A percentile compares a stretch with the other conserved stretches of the same genome.
These are phyloP conservation scores for Rhogogaster chlorosoma DNA, from an alignment of 2,888 invertebrate species.

Conservation along the genomic window DNA sequence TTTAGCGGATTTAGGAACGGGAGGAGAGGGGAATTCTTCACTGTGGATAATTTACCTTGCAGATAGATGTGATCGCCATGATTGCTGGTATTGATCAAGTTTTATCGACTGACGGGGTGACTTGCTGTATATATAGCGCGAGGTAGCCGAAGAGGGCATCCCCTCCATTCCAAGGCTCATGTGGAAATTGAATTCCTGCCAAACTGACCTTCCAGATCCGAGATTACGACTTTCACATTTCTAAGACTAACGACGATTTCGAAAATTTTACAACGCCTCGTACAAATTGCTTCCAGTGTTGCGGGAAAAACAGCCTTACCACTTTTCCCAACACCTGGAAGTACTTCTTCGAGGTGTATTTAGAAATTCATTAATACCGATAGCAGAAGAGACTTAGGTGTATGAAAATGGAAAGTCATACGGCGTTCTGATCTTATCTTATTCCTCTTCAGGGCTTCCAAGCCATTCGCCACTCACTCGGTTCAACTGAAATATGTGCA, in stretches of 20 bases:
- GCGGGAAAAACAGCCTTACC: not conserved
- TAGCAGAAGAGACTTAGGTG: too few relatives aligned
- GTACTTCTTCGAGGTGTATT: not conserved
- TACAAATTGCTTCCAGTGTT: not conserved
- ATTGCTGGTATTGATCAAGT: slow-evolving; percentile 1
- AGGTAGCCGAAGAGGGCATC: not conserved
- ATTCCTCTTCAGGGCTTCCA: not conserved
- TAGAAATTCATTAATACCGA: not conserved
- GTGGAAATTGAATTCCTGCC: not conserved
- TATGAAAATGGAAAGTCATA: not conserved
- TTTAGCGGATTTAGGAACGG: not conserved
- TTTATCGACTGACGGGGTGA: not conserved
- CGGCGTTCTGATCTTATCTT: not conserved
- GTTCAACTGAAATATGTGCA: not conserved
- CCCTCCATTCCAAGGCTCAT: not conserved
- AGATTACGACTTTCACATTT: not conserved
- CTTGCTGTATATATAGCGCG: not conserved
- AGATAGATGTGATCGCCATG: slow-evolving; percentile 20
- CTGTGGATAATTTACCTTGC: not conserved
- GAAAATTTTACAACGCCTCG: not conserved
- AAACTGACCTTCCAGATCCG: not conserved
- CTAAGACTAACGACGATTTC: not conserved
- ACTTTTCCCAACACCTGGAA: not conserved
- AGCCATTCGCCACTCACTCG: not conserved
- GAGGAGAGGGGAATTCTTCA: not conserved